Conservation (phyloP, 2,888 invertebrate genomes). For the Drosophila falleni region DNA sequence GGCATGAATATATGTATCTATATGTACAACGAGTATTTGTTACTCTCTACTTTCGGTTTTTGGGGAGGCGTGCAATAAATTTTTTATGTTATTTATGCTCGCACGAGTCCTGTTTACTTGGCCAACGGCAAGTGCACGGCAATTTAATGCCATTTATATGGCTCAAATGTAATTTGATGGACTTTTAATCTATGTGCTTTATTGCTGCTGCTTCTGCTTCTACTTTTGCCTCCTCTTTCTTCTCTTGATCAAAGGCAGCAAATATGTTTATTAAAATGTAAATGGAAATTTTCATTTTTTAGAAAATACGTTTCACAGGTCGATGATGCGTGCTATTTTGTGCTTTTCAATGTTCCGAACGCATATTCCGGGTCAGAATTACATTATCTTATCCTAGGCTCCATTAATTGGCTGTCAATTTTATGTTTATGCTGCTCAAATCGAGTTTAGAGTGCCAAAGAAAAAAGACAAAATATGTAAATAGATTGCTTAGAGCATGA, state of each 20-base stretch:
- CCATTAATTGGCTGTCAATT: conserved; percentile 62
- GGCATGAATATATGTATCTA: conserved; percentile 11
- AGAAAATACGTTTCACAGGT: conserved; percentile 29
- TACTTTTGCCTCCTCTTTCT: conserved; percentile 9
- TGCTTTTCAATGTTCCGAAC: conserved; percentile 16
- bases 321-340: conserved; percentile 52
- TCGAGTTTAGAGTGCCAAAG: conserved; percentile 36
- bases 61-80: conserved; percentile 60
- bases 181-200: conserved; percentile 76
- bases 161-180: conserved; percentile 72
- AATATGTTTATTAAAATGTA: conserved; percentile 63
- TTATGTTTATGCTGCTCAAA: conserved; percentile 46
- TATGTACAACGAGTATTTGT: conserved; percentile 28
- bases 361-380: conserved; percentile 41
- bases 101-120: conserved; percentile 51
- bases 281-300: conserved; percentile 38
- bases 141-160: conserved; percentile 69
- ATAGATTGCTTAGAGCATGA: conserved; percentile 15
- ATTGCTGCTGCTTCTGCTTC: conserved; percentile 15
- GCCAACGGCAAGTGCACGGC: conserved; percentile 54
- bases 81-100: conserved; percentile 62
- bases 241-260: conserved; percentile 61
- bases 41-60: conserved; percentile 33
- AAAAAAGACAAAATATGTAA: conserved; percentile 51
- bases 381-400: conserved; percentile 48